Evolutionary conservation across 2,113 vertebrate species (phyloP), one percentile per base, ranked within the genome.

Genomic region (Lanius collurio): DNA sequence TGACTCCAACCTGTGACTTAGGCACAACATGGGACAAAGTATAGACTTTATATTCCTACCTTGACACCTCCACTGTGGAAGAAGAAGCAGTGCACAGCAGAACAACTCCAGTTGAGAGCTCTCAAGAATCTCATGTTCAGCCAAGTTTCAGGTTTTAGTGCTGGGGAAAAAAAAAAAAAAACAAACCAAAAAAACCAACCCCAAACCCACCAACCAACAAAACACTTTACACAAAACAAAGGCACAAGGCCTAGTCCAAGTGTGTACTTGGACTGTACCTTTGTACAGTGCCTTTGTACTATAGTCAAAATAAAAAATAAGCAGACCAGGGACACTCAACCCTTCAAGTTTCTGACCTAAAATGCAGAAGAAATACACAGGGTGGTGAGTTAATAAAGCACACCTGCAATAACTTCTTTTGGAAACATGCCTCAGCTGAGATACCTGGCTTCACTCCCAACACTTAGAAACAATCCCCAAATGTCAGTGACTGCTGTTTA

Each of bases 391-490:
- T 94, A 95, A 95, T 89, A 89, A 79, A 96, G 93, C 86, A 93
- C 92, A 96, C 86, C 92, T 96, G 92, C 80, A 94, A 46, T 65
- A 90, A 75, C 88, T 92, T 59, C 79, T 94, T 83, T 84, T 62
- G 80, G 92, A 92, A 96, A 91, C 42, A 39, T 57, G 73, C 77
- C 68, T 88, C 74, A 79, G 90, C 71, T 96, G 88, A 91, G 79
- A 76, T 65, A 81, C 82, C 64, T 94, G 92, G 90, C 93, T 78
- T 88, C 49, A 26, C 55, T 97, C 94, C 92, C 90, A 91, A 64
- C 64, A 53, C 83, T 83, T 83, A 49, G 1, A 68, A 92, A 92
- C 83, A 78, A 90, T 81, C 20, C 41, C 53, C 33, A 62, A 23
- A 80, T 42, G 76, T 75, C 83, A 95, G 53, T 21, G 44, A 52